phyloP scores from a whole-genome alignment of 2,113 vertebrate species.

The human (Homo sapiens) region GRCh38 chr6:162532001-162532500 shows the following conservation, averaged over 20 bases:
- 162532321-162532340: background rate
- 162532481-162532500: background rate
- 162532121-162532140: background rate
- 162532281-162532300: background rate
- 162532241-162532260: background rate
- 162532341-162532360: background rate
- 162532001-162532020: background rate
- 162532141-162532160: background rate
- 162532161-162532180: constrained; percentile 27
- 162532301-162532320: background rate
- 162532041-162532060: background rate
- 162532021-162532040: background rate
- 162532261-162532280: background rate
- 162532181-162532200: background rate
- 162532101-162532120: background rate
- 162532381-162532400: background rate
- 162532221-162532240: background rate
- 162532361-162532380: too few species aligned
- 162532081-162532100: background rate
- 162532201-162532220: constrained; percentile 25
- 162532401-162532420: background rate
- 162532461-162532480: background rate
- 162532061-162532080: background rate
- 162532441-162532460: background rate
- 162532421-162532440: background rate